Base-by-base conservation (phyloP, 2,888 invertebrate genomes). In the Drosophila trichaetosa region DNA sequence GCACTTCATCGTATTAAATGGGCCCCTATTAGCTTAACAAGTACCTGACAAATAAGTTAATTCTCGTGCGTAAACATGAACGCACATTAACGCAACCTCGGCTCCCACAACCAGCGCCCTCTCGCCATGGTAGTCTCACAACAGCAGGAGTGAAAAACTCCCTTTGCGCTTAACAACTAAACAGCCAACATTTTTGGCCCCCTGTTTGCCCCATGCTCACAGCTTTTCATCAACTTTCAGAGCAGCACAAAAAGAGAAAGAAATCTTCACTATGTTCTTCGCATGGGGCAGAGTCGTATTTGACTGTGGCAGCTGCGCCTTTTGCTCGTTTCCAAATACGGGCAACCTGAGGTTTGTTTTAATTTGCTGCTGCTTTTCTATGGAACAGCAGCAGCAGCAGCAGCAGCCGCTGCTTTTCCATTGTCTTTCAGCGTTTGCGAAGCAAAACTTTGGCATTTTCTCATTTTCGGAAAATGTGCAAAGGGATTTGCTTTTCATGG, bases 11-110 rank as follows among this genome's bases (percentile, higher is more conserved):
- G 80, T 77, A 78, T 86, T 82, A 86, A 87, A 86, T 90, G 82
- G 66, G 87, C 82, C 78, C 80, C 90, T 87, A 87, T 90, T 87
- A 87, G 82, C 90, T 88, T 88, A 86, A 82, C 87, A 87, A 87
- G 89, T 90, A 87, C 90, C 87, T 90, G 90, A 86, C 87, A 87
- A 87, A 90, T 87, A 87, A 87, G 86, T 90, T 90, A 90, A 87
- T 90, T 78, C 89, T 82, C 86, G 56, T 74, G 82, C 87, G 86
- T 80, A 82, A 90, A 89, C 83, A 90, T 77, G 76, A 74, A 77
- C 82, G 76, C 75, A 74, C 86, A 89, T 85, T 87, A 87, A 87
- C 82, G 69, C 85, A 75, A 67, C 69, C 69, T 60, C 65, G 51
- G 4, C 8, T 16, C 16, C 66, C 48, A 33, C 63, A 18, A 48